phyloP scores from a whole-genome alignment of 2,888 invertebrate species.

The Coleophora flavipennella region DNA sequence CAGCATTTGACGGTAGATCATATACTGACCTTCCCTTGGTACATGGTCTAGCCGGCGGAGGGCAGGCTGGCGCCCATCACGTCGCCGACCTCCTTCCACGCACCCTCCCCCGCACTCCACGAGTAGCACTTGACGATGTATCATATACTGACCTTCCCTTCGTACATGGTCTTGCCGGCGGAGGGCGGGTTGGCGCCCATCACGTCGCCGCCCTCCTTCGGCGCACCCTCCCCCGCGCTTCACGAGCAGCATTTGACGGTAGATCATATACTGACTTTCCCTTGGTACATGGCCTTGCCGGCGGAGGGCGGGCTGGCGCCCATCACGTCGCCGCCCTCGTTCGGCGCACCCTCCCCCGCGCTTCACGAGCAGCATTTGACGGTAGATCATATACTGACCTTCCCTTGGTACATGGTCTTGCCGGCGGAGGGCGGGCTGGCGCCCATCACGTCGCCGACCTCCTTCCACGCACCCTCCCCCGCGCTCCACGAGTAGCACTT shows the following conservation, averaged over 20 bases:
- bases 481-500: slow-evolving; percentile 86
- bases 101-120: slow-evolving; percentile 76
- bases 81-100: slow-evolving; percentile 92
- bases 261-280: slow-evolving; percentile 84
- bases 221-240: slow-evolving; percentile 76
- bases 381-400: slow-evolving; percentile 79
- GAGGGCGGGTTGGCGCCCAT: slow-evolving; percentile 82
- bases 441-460: slow-evolving; percentile 92
- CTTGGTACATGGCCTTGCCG: slow-evolving; percentile 86
- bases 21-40: slow-evolving; percentile 89
- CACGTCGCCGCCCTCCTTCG: slow-evolving; percentile 93
- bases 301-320: slow-evolving; percentile 81
- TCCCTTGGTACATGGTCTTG: slow-evolving; percentile 87
- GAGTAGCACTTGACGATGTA: slow-evolving; percentile 84
- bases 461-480: slow-evolving; percentile 80
- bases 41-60: slow-evolving; percentile 82
- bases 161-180: slow-evolving; percentile 83
- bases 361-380: slow-evolving; percentile 89
- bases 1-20: too few species aligned
- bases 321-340: slow-evolving; percentile 90
- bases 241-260: slow-evolving; percentile 86
- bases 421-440: slow-evolving; percentile 79
- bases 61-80: slow-evolving; percentile 85
- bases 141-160: slow-evolving; percentile 91
- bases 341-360: slow-evolving; percentile 78